Percentiles rank a stretch among this genome's conserved stretches.
Evolutionary conservation across 2,888 invertebrate genomes (phyloP).

Genomic region (Eilema sororculum): DNA sequence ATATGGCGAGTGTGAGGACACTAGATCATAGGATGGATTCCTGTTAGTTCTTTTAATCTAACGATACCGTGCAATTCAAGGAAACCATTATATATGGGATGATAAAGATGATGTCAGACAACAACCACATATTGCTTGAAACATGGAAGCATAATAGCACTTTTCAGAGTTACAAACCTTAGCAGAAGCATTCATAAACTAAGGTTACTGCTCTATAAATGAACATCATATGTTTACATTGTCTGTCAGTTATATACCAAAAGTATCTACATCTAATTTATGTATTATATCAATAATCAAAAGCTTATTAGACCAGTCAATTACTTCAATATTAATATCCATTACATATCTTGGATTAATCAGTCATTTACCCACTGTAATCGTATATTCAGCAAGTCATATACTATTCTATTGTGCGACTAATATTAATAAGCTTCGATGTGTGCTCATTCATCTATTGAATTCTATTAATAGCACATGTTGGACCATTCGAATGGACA

Average conservation of each 20-base stretch:
- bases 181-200: neutral
- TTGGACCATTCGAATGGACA: constrained; percentile 12
- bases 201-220: too few species aligned
- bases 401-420: neutral
- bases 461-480: constrained; percentile 5
- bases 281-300: neutral
- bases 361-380: constrained; percentile 1
- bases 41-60: neutral
- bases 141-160: neutral
- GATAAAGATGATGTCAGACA: too few species aligned
- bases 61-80: neutral
- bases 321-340: neutral
- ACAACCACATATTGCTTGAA: neutral
- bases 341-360: neutral
- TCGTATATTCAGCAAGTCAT: neutral
- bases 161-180: neutral
- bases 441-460: neutral
- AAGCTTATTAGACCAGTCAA: neutral
- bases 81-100: neutral
- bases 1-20: too few species aligned
- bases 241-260: neutral
- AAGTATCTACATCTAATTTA: neutral
- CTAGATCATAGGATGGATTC: neutral
- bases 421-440: constrained; percentile 8
- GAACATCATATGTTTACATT: too few species aligned